Evolutionary conservation across 53 echinoderm and acorn worm genomes (phyloP), one percentile per base, ranked within the genome.

Genomic region (Paracentrotus lividus): DNA sequence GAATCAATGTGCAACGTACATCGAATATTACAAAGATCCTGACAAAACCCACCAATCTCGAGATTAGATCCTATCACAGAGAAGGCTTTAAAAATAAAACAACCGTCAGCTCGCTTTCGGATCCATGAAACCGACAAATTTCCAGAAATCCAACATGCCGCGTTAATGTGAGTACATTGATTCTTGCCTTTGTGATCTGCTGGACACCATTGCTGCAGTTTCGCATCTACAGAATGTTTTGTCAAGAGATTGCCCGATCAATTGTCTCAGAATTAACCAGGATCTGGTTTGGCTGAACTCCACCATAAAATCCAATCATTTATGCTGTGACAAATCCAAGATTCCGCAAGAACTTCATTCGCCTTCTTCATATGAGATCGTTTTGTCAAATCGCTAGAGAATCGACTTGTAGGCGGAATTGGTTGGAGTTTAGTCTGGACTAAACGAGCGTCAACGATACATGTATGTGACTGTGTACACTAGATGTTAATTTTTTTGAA

Each of bases 271-370:
- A 49, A 13, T 86, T 6, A 86, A 55, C 0, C 16, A 16, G 0
- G 5, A 34, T 38, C 6, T 86, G 2, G 86, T 86, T 26, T 86
- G 86, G 86, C 8, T 86, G 34, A 86, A 86, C 56, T 86, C 86
- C 0, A 56, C 13, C 20, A 89, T 89, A 3, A n/a, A 64, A 61
- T 89, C 89, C 89, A 6, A 44, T 89, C 26, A 43, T 89, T 2
- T 89, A 64, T 65, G 44, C 61, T 42, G 89, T 57, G 4, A 86
- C 86, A 13, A 86, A 55, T 14, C 57, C 58, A 15, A 55, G 86
- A 9, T 86, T 86, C 56, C n/a, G 86, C 15, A 86, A 86, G 86
- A 86, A 56, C 53, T 47, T 81, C 47, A 8, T 81, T 47, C 81
- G 81, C 5, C 44, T 81, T 33, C 67, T n/a, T 16, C 67, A 34